A percentile compares a stretch with the other conserved stretches of the same genome.
Conservation (phyloP, 2,113 vertebrate species). For the Coptodon rendalli region DNA sequence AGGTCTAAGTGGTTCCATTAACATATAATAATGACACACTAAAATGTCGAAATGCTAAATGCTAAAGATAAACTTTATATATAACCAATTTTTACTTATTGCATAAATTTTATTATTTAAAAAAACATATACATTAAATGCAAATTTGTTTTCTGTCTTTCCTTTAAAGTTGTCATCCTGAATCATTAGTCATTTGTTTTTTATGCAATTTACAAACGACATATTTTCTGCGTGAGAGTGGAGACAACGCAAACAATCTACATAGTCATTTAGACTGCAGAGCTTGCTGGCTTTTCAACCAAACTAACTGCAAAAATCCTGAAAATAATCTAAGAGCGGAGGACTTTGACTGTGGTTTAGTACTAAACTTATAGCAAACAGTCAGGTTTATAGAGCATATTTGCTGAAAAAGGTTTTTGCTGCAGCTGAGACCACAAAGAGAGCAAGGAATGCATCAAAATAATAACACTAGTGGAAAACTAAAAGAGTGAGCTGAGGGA, state of each 20-base stretch:
- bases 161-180: neutral
- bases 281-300: neutral
- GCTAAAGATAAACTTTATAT: neutral
- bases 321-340: neutral
- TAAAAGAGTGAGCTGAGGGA: neutral
- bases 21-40: neutral
- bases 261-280: neutral
- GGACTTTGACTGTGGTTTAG: neutral
- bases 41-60: neutral
- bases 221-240: neutral
- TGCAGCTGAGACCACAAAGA: neutral
- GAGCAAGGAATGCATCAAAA: neutral
- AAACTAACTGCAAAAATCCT: neutral
- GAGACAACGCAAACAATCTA: neutral
- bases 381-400: neutral
- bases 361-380: neutral
- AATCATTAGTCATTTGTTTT: neutral
- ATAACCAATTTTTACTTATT: neutral
- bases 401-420: neutral
- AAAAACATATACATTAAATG: neutral
- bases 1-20: neutral
- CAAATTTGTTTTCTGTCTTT: neutral
- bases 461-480: neutral
- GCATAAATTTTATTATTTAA: neutral
- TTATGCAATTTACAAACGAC: rapidly evolving